Evolutionary conservation across 2,113 vertebrate species (phyloP).

Genomic region (Planiliza haematocheilus): DNA sequence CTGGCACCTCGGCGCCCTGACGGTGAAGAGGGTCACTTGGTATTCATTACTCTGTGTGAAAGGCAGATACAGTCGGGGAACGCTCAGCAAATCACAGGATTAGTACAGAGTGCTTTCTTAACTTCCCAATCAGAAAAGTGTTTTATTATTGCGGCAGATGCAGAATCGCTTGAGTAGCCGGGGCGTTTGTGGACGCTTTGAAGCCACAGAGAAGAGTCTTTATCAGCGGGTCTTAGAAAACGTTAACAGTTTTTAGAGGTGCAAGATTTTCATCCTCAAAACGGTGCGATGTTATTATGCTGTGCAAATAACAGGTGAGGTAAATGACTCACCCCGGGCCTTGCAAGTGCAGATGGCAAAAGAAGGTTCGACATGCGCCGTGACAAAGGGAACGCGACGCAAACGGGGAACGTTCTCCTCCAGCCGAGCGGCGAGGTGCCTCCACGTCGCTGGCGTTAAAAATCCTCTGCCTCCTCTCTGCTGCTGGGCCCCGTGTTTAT

Average conservation of each 20-base stretch:
- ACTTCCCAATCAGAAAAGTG: too few species aligned
- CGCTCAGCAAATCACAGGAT: conserved; percentile 22
- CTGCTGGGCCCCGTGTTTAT: conserved; percentile 34
- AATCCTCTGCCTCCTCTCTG: conserved; percentile 19
- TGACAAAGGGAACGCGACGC: conserved; percentile 5
- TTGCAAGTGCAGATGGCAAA: conserved; percentile 19
- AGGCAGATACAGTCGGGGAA: background rate
- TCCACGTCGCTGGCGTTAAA: conserved; percentile 19
- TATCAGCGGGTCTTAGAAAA: too few species aligned
- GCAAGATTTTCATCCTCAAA: conserved; percentile 23
- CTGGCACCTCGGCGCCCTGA: conserved; percentile 3
- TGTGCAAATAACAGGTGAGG: conserved; percentile 28
- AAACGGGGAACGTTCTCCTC: conserved; percentile 40
- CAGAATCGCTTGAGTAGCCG: too few species aligned
- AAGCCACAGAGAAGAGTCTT: too few species aligned
- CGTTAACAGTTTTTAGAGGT: background rate
- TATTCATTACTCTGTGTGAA: conserved; percentile 27
- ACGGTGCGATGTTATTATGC: conserved; percentile 6
- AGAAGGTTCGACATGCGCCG: conserved; percentile 1
- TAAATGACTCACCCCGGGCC: conserved; percentile 19
- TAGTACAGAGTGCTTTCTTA: conserved; percentile 8
- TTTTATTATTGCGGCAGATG: too few species aligned
- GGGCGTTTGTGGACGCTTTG: too few species aligned
- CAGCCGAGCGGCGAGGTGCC: conserved; percentile 38
- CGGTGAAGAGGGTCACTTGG: conserved; percentile 5